Percentiles rank a stretch among this genome's conserved stretches.
These are phyloP conservation scores for Coilia nasus DNA, from an alignment of 2,797 vertebrate genomes.

Conservation along the genomic window DNA sequence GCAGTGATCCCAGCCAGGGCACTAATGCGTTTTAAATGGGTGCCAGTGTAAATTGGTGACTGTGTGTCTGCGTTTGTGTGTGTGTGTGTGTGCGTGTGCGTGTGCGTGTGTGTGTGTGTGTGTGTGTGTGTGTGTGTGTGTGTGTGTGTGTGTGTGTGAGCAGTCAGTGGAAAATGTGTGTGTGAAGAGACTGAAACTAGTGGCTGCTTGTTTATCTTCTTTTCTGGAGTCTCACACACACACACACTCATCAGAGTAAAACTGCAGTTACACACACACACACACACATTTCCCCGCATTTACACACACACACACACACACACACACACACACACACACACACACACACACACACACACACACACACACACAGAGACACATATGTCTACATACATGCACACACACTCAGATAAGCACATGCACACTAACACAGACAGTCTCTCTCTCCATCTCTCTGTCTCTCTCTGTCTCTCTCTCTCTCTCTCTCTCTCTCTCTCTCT, in stretches of 20 bases:
- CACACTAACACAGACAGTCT: no score
- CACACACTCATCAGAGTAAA: neutral
- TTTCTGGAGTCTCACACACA: neutral
- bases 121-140: conserved; percentile 6
- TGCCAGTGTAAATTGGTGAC: conserved; percentile 71
- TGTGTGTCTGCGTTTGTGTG: neutral
- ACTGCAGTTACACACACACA: no score
- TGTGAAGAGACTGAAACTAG: neutral
- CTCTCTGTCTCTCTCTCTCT: no score
- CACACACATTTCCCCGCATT: no score
- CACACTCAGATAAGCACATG: no score
- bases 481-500: neutral
- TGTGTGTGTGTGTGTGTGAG: neutral
- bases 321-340: no score
- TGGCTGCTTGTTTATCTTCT: neutral
- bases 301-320: no score
- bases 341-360: no score
- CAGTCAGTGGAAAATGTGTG: neutral
- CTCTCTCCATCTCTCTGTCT: conserved; percentile 28
- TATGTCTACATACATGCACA: no score
- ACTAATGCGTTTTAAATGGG: conserved; percentile 83
- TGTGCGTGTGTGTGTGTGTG: neutral
- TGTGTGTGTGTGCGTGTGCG: conserved; percentile 34
- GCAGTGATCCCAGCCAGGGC: conserved; percentile 73
- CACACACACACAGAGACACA: no score